These are phyloP conservation scores for Enteromius paludinosus DNA, from an alignment of 2,797 vertebrate species.

Conservation along the genomic window DNA sequence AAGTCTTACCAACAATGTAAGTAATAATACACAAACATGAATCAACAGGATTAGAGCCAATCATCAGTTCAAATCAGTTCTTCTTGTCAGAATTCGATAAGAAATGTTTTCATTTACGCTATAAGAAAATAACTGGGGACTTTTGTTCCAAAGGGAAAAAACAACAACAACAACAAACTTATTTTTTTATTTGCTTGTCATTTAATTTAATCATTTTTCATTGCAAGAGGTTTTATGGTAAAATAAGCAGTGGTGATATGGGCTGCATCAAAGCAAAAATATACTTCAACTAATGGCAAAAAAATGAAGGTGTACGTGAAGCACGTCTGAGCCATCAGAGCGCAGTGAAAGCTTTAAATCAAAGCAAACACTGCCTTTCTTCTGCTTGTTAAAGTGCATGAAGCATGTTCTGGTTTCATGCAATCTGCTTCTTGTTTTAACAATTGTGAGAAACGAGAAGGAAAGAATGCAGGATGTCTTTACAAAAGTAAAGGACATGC, in stretches of 20 bases:
- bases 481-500: slow-evolving; percentile 10
- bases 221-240: not conserved
- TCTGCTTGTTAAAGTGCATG: not conserved
- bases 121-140: not conserved
- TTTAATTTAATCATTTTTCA: not conserved
- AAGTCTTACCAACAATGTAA: not conserved
- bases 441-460: not conserved
- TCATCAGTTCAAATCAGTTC: not conserved
- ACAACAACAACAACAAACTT: no score
- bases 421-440: not conserved
- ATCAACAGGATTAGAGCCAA: not conserved
- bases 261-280: not conserved
- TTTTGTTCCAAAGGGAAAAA: not conserved
- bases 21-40: not conserved
- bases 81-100: not conserved
- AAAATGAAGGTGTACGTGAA: not conserved
- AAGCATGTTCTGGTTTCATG: not conserved
- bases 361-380: not conserved
- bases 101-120: not conserved
- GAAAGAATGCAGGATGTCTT: not conserved
- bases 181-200: not conserved
- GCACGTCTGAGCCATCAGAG: not conserved
- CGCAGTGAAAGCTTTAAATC: not conserved
- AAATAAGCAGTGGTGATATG: not conserved
- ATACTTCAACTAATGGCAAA: not conserved